Evolutionary conservation across 2,888 invertebrate genomes (phyloP).

Genomic region (Caenorhabditis sp.): DNA sequence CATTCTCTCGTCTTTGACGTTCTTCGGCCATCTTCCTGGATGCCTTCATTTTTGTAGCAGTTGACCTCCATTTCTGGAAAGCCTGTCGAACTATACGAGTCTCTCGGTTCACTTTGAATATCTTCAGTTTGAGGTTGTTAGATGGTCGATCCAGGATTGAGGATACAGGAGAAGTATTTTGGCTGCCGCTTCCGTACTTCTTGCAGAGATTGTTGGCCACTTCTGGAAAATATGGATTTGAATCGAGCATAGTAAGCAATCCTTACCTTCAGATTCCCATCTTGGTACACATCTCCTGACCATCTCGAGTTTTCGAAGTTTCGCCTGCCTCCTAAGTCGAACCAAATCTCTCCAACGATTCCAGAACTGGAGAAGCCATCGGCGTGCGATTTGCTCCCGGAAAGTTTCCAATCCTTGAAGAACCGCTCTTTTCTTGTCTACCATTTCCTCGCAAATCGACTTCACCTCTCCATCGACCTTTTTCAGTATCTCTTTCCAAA

Average conservation of each 20-base stretch:
- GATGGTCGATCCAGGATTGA: not conserved
- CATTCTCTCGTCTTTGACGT: slow-evolving; percentile 23
- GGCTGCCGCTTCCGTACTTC: slow-evolving; percentile 20
- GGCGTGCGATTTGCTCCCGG: slow-evolving; percentile 39
- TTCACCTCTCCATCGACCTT: slow-evolving; percentile 31
- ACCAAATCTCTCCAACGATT: slow-evolving; percentile 71
- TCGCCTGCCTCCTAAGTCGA: slow-evolving; percentile 44
- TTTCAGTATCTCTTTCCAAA: slow-evolving; percentile 37
- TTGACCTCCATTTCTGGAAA: slow-evolving; percentile 38
- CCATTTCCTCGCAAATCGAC: slow-evolving; percentile 37
- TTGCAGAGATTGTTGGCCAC: slow-evolving; percentile 2
- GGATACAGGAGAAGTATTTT: slow-evolving; percentile 2
- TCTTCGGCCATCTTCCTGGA: slow-evolving; percentile 17
- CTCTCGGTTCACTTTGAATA: slow-evolving; percentile 36
- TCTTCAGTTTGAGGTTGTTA: slow-evolving; percentile 6
- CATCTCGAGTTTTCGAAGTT: slow-evolving; percentile 17
- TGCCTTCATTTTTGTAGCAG: not conserved
- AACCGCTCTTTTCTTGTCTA: slow-evolving; percentile 42
- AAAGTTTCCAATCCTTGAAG: slow-evolving; percentile 29
- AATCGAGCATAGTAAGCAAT: not conserved
- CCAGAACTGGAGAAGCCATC: slow-evolving; percentile 74
- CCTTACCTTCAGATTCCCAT: slow-evolving; percentile 62
- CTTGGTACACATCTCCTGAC: slow-evolving; percentile 49
- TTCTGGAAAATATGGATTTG: slow-evolving; percentile 21
- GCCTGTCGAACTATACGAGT: slow-evolving; percentile 33